A percentile compares a stretch with the other conserved stretches of the same genome.
These are phyloP conservation scores for Pseudotriccus pelzelni DNA, from an alignment of 2,797 vertebrate species.

Conservation along the genomic window DNA sequence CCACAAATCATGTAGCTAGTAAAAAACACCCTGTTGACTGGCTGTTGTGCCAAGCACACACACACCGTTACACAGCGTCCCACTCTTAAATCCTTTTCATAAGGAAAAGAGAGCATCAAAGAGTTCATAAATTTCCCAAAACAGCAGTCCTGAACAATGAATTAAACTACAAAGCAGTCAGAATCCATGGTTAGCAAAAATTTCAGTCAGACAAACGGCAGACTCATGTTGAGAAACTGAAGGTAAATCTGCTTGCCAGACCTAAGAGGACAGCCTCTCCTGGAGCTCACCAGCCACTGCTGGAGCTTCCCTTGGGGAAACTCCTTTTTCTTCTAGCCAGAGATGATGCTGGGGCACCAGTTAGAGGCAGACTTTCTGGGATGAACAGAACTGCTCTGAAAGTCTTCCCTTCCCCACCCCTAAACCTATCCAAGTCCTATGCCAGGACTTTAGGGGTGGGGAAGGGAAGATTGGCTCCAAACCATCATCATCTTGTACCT, in stretches of 20 bases:
- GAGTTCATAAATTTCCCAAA: conserved; percentile 1
- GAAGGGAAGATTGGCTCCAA: neutral
- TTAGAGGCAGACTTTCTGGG: neutral
- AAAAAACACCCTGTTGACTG: neutral
- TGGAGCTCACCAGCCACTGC: neutral
- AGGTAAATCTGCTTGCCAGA: conserved; percentile 42
- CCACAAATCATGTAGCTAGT: neutral
- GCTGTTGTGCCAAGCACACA: neutral
- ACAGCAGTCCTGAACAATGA: neutral
- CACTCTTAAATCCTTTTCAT: neutral
- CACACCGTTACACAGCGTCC: neutral
- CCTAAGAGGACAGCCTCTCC: neutral
- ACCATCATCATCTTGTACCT: neutral
- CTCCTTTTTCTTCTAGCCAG: neutral
- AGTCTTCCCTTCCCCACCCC: neutral
- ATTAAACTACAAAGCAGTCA: conserved; percentile 28
- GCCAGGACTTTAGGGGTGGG: neutral
- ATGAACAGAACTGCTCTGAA: neutral
- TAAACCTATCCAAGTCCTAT: neutral
- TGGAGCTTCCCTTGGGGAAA: neutral
- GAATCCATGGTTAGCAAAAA: neutral
- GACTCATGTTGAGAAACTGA: neutral
- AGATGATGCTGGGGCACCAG: neutral
- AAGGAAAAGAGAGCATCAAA: conserved; percentile 25
- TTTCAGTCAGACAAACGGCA: conserved; percentile 4